phyloP scores from a whole-genome alignment of 2,888 invertebrate genomes.

The Chymomyza amoena region DNA sequence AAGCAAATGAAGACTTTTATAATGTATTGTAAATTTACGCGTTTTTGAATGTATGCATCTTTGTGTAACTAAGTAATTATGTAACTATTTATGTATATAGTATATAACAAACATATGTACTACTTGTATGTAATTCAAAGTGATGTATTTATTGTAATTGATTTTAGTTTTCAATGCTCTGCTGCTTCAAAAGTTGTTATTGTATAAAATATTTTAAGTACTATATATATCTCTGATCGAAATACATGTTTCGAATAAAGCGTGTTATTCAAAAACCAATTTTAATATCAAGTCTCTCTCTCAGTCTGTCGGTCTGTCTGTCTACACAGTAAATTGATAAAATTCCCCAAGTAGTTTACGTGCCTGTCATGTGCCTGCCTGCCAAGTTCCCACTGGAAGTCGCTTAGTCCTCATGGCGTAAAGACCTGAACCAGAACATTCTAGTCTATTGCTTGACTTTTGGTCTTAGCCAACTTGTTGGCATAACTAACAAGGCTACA shows the following conservation, averaged over 20 bases:
- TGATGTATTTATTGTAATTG: neutral
- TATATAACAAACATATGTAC: neutral
- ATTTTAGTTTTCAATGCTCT: neutral
- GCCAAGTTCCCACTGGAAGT: neutral
- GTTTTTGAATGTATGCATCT: neutral
- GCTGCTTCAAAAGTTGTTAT: neutral
- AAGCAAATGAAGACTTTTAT: constrained; percentile 1
- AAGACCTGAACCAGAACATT: constrained; percentile 19
- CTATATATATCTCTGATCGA: neutral
- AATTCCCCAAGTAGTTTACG: constrained; percentile 21
- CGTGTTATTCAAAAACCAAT: constrained; percentile 46
- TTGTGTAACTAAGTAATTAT: neutral
- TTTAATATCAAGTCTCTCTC: neutral
- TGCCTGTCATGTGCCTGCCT: neutral
- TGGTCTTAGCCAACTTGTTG: constrained; percentile 22
- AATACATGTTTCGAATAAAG: constrained; percentile 55
- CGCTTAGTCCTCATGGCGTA: neutral
- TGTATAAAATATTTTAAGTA: neutral
- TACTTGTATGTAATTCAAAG: neutral
- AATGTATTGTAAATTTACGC: neutral
- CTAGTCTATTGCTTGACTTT: constrained; percentile 22
- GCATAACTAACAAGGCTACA: constrained; percentile 33
- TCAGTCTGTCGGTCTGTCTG: neutral
- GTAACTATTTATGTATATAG: neutral
- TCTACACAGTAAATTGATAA: constrained; percentile 44